These are phyloP conservation scores for Hepsetus odoe DNA, from an alignment of 2,113 vertebrate species.

Conservation along the genomic window DNA sequence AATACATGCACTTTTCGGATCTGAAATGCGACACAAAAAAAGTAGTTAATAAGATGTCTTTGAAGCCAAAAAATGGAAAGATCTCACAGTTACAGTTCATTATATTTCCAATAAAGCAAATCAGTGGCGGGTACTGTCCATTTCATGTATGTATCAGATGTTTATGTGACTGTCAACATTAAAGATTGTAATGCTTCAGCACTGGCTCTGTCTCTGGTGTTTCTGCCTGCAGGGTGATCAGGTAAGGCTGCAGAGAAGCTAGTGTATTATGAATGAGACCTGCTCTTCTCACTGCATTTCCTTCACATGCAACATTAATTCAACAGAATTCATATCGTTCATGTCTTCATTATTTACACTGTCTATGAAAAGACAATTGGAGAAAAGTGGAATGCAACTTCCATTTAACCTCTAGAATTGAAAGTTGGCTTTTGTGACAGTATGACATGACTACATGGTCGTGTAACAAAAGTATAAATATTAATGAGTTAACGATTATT, in stretches of 20 bases:
- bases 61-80: too few species aligned
- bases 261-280: background rate
- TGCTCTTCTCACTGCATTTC: background rate
- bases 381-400: background rate
- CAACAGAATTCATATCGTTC: background rate
- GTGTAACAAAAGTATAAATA: background rate
- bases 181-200: slow-evolving; percentile 29
- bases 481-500: background rate
- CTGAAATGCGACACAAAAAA: too few species aligned
- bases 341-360: background rate
- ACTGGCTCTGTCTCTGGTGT: slow-evolving; percentile 22
- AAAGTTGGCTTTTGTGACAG: background rate
- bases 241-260: background rate
- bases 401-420: background rate
- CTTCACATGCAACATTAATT: background rate
- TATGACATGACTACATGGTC: background rate
- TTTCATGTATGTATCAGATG: background rate
- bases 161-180: slow-evolving; percentile 15
- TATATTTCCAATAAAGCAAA: background rate
- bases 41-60: too few species aligned
- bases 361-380: background rate
- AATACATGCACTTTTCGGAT: too few species aligned
- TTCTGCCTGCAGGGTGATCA: background rate
- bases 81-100: too few species aligned
- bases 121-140: background rate